Percentiles rank a stretch among this genome's conserved stretches.
Evolutionary conservation across 2,113 vertebrate genomes (phyloP).

Genomic region (Perccottus glenii): DNA sequence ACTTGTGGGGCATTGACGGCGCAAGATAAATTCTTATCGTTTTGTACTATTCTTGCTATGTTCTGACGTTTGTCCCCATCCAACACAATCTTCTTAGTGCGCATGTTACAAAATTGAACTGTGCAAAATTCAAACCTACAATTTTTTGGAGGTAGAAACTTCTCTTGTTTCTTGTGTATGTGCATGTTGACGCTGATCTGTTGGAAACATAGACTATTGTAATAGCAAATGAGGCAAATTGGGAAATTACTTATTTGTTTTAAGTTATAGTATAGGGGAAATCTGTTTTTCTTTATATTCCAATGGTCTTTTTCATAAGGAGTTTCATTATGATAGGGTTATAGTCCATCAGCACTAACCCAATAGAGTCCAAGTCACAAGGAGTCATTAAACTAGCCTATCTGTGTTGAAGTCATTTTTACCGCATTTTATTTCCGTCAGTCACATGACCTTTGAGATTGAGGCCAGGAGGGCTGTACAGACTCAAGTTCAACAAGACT

Average conservation of each 20-base stretch:
- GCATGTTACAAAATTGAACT: not conserved
- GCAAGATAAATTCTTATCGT: slow-evolving; percentile 63
- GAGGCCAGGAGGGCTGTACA: slow-evolving; percentile 15
- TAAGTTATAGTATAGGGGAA: too few species aligned
- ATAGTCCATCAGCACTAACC: slow-evolving; percentile 30
- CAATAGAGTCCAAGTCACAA: slow-evolving; percentile 21
- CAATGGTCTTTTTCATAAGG: too few species aligned
- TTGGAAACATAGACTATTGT: not conserved
- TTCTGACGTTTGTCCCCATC: slow-evolving; percentile 29
- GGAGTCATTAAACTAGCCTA: slow-evolving; percentile 26
- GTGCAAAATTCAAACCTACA: not conserved
- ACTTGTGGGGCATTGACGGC: slow-evolving; percentile 11
- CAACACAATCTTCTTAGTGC: slow-evolving; percentile 4
- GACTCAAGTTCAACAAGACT: slow-evolving; percentile 39
- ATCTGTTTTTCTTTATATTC: too few species aligned
- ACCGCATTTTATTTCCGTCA: slow-evolving; percentile 34
- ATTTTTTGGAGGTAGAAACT: not conserved
- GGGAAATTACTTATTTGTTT: too few species aligned
- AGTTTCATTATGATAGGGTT: too few species aligned
- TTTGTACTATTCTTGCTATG: slow-evolving; percentile 42
- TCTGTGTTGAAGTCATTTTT: slow-evolving; percentile 9
- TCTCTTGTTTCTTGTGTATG: not conserved
- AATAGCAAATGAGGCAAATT: too few species aligned
- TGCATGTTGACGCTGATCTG: not conserved
- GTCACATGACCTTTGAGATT: slow-evolving; percentile 55